Evolutionary conservation across 2,888 invertebrate species (phyloP), one percentile per base, ranked within the genome.

Genomic region (Mystacides longicornis): DNA sequence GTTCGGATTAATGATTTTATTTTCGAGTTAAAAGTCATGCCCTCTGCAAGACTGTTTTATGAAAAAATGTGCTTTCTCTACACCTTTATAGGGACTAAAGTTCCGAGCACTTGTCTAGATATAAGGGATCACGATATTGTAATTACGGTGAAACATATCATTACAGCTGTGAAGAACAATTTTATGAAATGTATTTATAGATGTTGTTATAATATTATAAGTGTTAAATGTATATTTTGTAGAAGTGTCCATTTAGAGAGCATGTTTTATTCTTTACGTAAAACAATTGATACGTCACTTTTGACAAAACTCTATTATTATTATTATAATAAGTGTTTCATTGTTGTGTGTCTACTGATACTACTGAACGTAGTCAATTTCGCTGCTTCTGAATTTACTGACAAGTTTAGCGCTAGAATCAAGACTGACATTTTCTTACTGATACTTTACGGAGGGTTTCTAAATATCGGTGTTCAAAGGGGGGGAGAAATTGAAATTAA

Each of bases 371-470:
- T 54, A 53, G 58, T 59, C 55, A 55, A 59, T 57, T 54, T 52
- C 53, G 59, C 58, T 42, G 46, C 14, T 37, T 37, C 14, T 14
- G 4, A 27, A 23, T 23, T 58, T 59, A 58, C 59, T 59, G 55
- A 31, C 55, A 55, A 49, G 49, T 53, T 51, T 59, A 59, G 55
- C 53, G 55, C 55, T 61, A 59, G 59, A 55, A 48, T 48, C 52
- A 61, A 61, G 61, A 61, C 61, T 61, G 61, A 61, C 50, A 55
- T 52, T 59, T 57, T 57, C 57, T 57, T 59, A 59, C 55, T 57
- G 51, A 55, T 55, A 57, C 56, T 46, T 57, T 57, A 58, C n/a
- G n/a, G n/a, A n/a, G 51, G 49, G 49, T 33, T 58, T 55, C 14
- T 27, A 5, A 27, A 5, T 23, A 23, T 55, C 23, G 55, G 51